Evolutionary conservation across 92 coral and sea anemone species (phyloP).

Genomic region (Meandrina meandrites): DNA sequence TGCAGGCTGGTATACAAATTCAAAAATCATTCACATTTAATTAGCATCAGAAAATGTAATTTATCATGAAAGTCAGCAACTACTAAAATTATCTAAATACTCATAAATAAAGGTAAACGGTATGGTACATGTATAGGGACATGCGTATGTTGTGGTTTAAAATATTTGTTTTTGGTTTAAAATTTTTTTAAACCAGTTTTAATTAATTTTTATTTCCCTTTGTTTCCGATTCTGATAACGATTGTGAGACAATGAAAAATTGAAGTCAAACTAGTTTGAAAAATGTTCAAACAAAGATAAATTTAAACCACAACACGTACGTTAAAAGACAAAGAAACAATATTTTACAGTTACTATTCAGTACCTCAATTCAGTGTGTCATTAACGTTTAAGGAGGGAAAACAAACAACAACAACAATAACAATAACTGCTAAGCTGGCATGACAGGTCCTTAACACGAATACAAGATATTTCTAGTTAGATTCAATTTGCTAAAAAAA

Average conservation of each 20-base stretch:
- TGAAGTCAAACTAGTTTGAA: no score
- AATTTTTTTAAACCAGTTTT: no score
- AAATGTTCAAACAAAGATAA: no score
- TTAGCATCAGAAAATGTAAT: conserved; percentile 2
- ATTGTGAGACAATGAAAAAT: no score
- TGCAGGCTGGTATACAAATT: no score
- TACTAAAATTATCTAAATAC: not conserved
- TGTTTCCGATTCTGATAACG: no score
- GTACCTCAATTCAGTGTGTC: not conserved
- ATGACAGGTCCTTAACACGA: not conserved
- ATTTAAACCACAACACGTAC: no score
- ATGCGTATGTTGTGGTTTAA: no score
- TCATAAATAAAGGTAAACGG: not conserved
- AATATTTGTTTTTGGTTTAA: no score
- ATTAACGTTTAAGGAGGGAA: not conserved
- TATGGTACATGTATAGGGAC: no score
- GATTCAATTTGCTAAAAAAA: no score
- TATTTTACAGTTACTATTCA: not conserved
- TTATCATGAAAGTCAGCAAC: not conserved
- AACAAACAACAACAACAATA: not conserved
- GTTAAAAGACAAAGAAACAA: not conserved
- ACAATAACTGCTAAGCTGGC: not conserved
- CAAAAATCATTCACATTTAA: conserved; percentile 28
- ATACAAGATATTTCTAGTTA: not conserved
- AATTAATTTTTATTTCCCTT: no score